Conservation (phyloP, 2,797 vertebrate genomes). For the Tangara arthus region DNA sequence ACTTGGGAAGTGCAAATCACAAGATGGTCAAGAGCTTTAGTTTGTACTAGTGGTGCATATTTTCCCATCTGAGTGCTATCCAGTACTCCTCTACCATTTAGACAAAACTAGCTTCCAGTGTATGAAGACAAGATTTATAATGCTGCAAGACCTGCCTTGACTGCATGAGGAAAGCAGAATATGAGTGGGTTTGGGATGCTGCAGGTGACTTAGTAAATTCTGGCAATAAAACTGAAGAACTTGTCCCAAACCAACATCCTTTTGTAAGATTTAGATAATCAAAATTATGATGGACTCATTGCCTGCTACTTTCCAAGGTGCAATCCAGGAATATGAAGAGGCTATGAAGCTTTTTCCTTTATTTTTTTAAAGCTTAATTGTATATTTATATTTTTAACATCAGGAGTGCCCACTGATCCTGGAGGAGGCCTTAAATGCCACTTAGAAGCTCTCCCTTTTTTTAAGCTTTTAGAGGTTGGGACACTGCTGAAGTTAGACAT, state of each 20-base stretch:
- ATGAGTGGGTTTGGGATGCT: not conserved
- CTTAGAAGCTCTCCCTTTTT: not conserved
- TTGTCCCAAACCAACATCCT: not conserved
- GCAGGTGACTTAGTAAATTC: not conserved
- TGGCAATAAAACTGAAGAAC: not conserved
- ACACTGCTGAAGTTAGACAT: not conserved
- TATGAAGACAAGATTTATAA: not conserved
- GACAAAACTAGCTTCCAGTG: not conserved
- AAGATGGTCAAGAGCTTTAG: constrained; percentile 43
- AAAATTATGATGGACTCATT: not conserved
- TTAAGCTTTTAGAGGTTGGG: not conserved
- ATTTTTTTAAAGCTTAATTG: constrained; percentile 8
- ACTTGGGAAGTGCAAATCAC: constrained; percentile 53
- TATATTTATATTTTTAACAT: constrained; percentile 34
- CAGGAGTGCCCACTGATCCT: not conserved
- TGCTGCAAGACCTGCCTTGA: not conserved
- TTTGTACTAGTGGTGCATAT: constrained; percentile 35
- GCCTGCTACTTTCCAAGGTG: not conserved
- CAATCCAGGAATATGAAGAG: constrained; percentile 6
- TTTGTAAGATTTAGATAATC: not conserved
- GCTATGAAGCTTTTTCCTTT: not conserved
- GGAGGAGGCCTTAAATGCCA: constrained; percentile 19
- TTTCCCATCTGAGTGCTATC: constrained; percentile 15
- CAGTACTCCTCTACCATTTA: not conserved
- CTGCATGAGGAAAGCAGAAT: not conserved